Percentiles rank a stretch among this genome's conserved stretches.
phyloP scores from a whole-genome alignment of 2,888 invertebrate genomes.

The Epistrophella euchroma region DNA sequence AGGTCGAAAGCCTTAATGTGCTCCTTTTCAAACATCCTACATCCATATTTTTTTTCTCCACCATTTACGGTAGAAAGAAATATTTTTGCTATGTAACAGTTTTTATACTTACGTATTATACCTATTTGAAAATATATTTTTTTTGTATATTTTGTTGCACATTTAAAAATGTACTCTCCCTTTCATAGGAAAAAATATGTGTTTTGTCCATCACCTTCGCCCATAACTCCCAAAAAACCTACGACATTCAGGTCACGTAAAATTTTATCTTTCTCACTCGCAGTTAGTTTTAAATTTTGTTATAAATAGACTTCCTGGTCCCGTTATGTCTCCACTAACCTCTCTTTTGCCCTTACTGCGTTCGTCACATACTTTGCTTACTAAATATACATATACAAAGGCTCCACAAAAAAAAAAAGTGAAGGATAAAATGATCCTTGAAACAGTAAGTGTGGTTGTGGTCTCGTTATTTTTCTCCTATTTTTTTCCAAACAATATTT shows the following conservation, averaged over 20 bases:
- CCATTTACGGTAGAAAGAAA: no score
- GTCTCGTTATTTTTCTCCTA: slow-evolving; percentile 20
- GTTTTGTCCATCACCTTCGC: not conserved
- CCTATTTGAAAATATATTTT: no score
- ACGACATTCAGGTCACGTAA: slow-evolving; percentile 58
- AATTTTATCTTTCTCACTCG: slow-evolving; percentile 30
- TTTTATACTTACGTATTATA: no score
- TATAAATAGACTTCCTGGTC: slow-evolving; percentile 26
- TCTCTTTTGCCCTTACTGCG: slow-evolving; percentile 22
- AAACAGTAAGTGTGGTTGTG: slow-evolving; percentile 47
- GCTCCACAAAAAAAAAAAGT: slow-evolving; percentile 3
- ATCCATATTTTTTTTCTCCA: not conserved
- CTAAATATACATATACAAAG: slow-evolving; percentile 20
- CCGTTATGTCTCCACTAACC: slow-evolving; percentile 1
- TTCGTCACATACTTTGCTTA: slow-evolving; percentile 26
- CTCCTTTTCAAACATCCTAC: not conserved
- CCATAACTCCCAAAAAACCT: not conserved
- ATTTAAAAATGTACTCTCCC: slow-evolving; percentile 8
- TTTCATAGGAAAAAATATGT: not conserved
- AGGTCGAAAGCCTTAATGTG: not conserved
- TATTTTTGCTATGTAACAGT: no score
- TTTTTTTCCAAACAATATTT: slow-evolving; percentile 12
- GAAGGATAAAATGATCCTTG: slow-evolving; percentile 50
- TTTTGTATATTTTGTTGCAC: not conserved
- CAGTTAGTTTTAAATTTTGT: slow-evolving; percentile 29